Base-by-base conservation (phyloP, 2,113 vertebrate species). In the Forbesichthys papilliferus region DNA sequence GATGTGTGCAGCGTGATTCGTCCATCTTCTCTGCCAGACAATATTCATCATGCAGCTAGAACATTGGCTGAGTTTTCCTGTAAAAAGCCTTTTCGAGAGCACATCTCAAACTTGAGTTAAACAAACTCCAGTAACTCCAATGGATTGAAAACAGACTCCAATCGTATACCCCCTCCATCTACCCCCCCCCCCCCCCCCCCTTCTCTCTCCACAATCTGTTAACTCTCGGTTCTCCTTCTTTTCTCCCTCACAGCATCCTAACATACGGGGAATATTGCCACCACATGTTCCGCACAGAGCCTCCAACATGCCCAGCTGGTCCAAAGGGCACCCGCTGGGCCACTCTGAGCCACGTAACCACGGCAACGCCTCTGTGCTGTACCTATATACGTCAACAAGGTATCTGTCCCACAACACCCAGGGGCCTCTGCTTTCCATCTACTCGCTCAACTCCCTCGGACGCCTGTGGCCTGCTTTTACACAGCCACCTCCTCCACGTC, bases 121-220 rank as follows among this genome's bases (percentile, higher is more conserved):
- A 83, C 65, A 75, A 81, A 57, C 56, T 77, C 33, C n/a, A 54
- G 27, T 56, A 5, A 42, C 27, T 27, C 27, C 7, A 42, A 1
- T 67, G 59, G 84, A 90, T 80, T 66, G 16, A 79, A 88, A 84
- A 75, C 86, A 90, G 78, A 84, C 58, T 78, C 57, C 47, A 64
- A 75, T 57, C 49, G 60, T 55, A 49, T n/a, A 68, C 64, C 14
- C 36, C 36, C 42, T 10, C 34, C 36, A 42, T 42, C 36, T 42
- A 42, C 64, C 66, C 69, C 60, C 68, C 0, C 54, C 51, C 54
- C 11, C n/a, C 74, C 71, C 54, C 51, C 54, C 11, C n/a, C 74
- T 70, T 64, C 73, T 58, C 64, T 66, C 70, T 6, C 36, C 36
- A 42, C 68, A 42, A 46, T 78, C 57, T 58, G 52, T 18, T 51